Base-by-base conservation (phyloP, 2,797 vertebrate species). In the Emydoidea blandingii region DNA sequence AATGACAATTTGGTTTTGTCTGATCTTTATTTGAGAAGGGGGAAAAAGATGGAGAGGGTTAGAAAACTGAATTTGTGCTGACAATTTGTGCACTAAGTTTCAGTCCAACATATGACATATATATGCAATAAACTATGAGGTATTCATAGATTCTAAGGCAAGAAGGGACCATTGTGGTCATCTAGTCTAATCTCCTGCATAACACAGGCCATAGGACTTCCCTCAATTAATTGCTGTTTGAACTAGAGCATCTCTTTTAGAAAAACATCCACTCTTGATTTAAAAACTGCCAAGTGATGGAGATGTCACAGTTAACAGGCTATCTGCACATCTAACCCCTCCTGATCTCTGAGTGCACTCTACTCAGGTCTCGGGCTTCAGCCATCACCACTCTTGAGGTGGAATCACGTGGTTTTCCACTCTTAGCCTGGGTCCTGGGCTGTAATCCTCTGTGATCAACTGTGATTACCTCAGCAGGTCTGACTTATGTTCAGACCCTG, bases 171-270 rank as follows among this genome's bases (percentile, higher is more conserved):
- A 72, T 81, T 85, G 49, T 49, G 90, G 56, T 57, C 41, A 57
- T 23, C 5, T 87, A 27, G 23, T 21, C 85, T 83, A 82, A 82
- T 19, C 12, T 31, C 74, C 72, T 0, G 0, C 9, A 79, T 21
- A 47, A 41, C 50, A 79, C 68, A 90, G 53, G 74, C 19, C 15
- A 82, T 37, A 31, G 53, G 59, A 80, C 5, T 49, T 57, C 53
- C 44, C 41, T 41, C 72, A 83, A 93, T 85, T 89, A 80, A 85
- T 80, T 92, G 16, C 79, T 86, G 16, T 27, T 85, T 76, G 82
- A 92, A 90, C 19, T 31, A 83, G 3, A 80, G 10, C 5, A 6
- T 34, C 37, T 83, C 25, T 76, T 83, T 57, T 65, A 85, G 49
- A 81, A 16, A 56, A 80, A 89, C 6, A 37, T 2, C 2, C 52